Conservation (phyloP, 2,797 vertebrate species). For the Tenualosa ilisha region DNA sequence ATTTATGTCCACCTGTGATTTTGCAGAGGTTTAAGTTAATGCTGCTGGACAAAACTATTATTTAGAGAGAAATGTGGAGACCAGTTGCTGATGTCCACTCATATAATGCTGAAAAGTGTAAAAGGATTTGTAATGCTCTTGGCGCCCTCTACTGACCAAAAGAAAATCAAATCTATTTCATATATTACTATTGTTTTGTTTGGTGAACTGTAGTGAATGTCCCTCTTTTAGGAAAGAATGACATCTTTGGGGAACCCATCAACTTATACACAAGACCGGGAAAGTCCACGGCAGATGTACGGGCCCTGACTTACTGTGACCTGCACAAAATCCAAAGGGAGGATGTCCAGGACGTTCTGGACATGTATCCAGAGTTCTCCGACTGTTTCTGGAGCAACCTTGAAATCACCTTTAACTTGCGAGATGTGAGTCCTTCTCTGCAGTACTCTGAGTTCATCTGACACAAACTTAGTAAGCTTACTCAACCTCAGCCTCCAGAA, state of each 20-base stretch:
- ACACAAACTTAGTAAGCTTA: not conserved
- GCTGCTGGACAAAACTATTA: not conserved
- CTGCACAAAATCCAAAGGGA: conserved; percentile 89
- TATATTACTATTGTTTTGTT: not conserved
- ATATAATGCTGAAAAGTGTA: not conserved
- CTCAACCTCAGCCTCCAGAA: not conserved
- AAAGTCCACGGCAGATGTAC: conserved; percentile 84
- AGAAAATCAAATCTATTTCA: not conserved
- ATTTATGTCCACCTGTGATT: not conserved
- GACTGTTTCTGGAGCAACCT: conserved; percentile 89
- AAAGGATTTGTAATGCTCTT: not conserved
- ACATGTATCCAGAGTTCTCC: conserved; percentile 91
- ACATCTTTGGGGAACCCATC: conserved; percentile 88
- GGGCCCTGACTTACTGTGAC: conserved; percentile 89
- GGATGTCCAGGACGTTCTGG: conserved; percentile 87
- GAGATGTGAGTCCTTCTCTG: conserved; percentile 75
- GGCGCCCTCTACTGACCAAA: not conserved
- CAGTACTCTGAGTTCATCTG: not conserved
- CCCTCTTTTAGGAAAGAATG: conserved; percentile 80
- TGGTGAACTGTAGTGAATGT: not conserved
- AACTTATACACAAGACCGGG: conserved; percentile 81
- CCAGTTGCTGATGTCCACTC: not conserved
- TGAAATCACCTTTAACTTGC: conserved; percentile 91
- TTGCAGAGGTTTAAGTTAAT: not conserved
- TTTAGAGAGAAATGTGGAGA: not conserved